These are phyloP conservation scores for Psittacara wagleri DNA, from an alignment of 2,113 vertebrate genomes.

Conservation along the genomic window DNA sequence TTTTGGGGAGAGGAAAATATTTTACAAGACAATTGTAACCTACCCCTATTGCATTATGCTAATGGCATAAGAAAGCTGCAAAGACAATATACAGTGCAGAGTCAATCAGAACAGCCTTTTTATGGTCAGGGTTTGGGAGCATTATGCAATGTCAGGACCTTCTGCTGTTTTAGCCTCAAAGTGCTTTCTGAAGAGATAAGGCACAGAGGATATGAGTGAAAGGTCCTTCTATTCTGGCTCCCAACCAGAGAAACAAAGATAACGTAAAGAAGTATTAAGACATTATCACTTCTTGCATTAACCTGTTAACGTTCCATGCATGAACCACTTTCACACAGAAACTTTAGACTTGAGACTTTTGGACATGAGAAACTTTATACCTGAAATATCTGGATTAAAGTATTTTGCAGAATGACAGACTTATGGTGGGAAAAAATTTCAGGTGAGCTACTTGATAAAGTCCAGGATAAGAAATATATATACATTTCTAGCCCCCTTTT, in stretches of 20 bases:
- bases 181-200: conserved; percentile 34
- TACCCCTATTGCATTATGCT: neutral
- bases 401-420: neutral
- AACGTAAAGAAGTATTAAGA: conserved; percentile 5
- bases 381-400: neutral
- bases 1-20: neutral
- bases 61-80: neutral
- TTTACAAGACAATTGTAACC: neutral
- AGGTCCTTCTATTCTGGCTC: neutral
- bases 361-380: neutral
- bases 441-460: neutral
- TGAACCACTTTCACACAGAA: conserved; percentile 25
- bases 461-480: neutral
- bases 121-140: neutral
- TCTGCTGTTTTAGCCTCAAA: conserved; percentile 22
- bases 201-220: neutral
- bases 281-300: neutral
- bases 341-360: neutral
- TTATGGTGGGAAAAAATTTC: neutral
- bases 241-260: conserved; percentile 16
- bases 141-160: neutral
- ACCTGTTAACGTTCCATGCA: neutral
- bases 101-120: neutral
- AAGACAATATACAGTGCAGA: neutral
- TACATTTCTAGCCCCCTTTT: neutral